phyloP scores from a whole-genome alignment of 2,797 vertebrate genomes.

The Acipenser ruthenus region DNA sequence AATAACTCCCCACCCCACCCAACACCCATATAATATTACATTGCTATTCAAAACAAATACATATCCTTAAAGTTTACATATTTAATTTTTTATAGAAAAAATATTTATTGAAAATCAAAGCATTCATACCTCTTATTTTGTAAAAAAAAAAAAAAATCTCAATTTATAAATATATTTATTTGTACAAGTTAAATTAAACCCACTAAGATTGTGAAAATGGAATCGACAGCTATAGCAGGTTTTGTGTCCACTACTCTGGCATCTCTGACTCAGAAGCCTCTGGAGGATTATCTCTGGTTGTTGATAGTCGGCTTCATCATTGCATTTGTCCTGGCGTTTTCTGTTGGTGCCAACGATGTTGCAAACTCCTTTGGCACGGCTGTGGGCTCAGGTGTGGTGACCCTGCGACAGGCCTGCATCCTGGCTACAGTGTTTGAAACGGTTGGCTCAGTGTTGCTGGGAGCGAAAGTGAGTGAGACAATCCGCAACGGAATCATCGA shows the following conservation, averaged over 20 bases:
- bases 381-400: slow-evolving; percentile 65
- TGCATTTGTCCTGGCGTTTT: slow-evolving; percentile 65
- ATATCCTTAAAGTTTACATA: slow-evolving; percentile 47
- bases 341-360: not conserved
- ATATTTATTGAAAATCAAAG: slow-evolving; percentile 48
- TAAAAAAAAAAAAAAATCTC: slow-evolving; percentile 15
- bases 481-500: slow-evolving; percentile 64
- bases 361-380: slow-evolving; percentile 36
- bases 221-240: slow-evolving; percentile 44
- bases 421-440: slow-evolving; percentile 67
- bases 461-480: slow-evolving; percentile 64
- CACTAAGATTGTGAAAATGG: slow-evolving; percentile 49
- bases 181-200: slow-evolving; percentile 30
- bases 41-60: slow-evolving; percentile 46
- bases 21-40: slow-evolving; percentile 28
- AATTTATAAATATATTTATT: slow-evolving; percentile 30
- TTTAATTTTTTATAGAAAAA: slow-evolving; percentile 46
- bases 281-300: slow-evolving; percentile 68
- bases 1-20: slow-evolving; percentile 41
- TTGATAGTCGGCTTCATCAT: slow-evolving; percentile 74
- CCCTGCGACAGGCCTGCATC: slow-evolving; percentile 61
- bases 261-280: slow-evolving; percentile 32
- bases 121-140: slow-evolving; percentile 56
- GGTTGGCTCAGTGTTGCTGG: slow-evolving; percentile 55
- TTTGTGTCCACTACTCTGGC: slow-evolving; percentile 39